These are phyloP conservation scores for Capitulum mitella DNA, from an alignment of 2,888 invertebrate species.

Conservation along the genomic window DNA sequence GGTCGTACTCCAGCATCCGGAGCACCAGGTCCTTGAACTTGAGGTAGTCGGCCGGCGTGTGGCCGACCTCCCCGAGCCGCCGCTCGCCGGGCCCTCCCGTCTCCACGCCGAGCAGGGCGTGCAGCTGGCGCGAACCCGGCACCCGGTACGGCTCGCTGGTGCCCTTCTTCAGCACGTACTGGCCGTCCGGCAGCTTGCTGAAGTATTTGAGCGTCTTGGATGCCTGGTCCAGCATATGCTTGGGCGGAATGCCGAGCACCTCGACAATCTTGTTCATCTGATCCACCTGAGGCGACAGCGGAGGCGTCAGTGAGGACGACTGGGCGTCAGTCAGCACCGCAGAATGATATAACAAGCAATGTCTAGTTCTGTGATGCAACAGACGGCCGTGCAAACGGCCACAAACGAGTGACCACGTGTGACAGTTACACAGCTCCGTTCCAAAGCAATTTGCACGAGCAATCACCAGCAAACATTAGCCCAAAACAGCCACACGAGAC, in stretches of 20 bases:
- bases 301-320: too few species aligned
- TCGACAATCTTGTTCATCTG: conserved; percentile 99
- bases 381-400: too few species aligned
- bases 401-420: too few species aligned
- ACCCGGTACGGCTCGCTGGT: conserved; percentile 76
- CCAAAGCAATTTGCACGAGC: too few species aligned
- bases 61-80: conserved; percentile 88
- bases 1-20: conserved; percentile 97
- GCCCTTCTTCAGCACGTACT: conserved; percentile 82
- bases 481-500: too few species aligned
- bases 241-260: conserved; percentile 96
- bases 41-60: conserved; percentile 93
- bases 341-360: too few species aligned
- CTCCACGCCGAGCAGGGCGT: conserved; percentile 90
- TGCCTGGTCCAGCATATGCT: conserved; percentile 88
- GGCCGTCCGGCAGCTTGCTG: conserved; percentile 88
- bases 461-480: too few species aligned
- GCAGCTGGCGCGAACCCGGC: conserved; percentile 82
- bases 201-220: conserved; percentile 97
- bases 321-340: too few species aligned
- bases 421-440: too few species aligned
- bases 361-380: too few species aligned
- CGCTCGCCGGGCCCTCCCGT: conserved; percentile 93
- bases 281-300: conserved; percentile 66
- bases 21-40: conserved; percentile 98